phyloP scores from a whole-genome alignment of 2,888 invertebrate genomes.

The Drosophila fungiperda region DNA sequence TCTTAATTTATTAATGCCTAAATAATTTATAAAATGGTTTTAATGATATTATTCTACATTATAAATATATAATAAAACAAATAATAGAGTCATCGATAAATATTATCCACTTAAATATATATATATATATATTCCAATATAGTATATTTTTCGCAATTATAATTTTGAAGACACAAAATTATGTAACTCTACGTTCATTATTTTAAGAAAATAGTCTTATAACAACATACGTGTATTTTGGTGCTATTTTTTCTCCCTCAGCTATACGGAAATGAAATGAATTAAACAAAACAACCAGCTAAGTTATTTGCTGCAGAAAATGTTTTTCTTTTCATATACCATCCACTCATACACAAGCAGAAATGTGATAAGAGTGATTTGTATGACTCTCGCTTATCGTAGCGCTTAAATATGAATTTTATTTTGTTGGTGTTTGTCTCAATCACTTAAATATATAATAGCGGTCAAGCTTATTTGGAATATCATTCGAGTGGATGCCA shows the following conservation, averaged over 20 bases:
- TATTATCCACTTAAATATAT: too few species aligned
- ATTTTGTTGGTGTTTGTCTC: conserved; percentile 9
- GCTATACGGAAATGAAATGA: conserved; percentile 8
- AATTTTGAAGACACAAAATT: not conserved
- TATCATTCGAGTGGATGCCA: conserved; percentile 26
- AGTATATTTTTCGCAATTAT: not conserved
- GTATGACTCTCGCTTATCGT: conserved; percentile 18
- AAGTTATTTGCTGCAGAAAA: conserved; percentile 40
- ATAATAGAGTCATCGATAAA: not conserved
- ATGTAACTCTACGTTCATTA: not conserved
- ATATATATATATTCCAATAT: not conserved
- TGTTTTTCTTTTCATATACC: conserved; percentile 6
- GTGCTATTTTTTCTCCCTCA: not conserved
- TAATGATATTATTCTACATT: not conserved
- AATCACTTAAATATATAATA: not conserved
- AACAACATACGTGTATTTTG: not conserved
- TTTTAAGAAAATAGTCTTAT: not conserved
- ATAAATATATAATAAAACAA: not conserved
- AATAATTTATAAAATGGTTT: too few species aligned
- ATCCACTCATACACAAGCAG: not conserved
- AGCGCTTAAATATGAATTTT: conserved; percentile 25
- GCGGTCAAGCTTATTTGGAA: conserved; percentile 2
- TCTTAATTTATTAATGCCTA: too few species aligned
- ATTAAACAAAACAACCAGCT: conserved; percentile 32
- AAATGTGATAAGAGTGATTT: conserved; percentile 28